Base-by-base conservation (phyloP, 2,797 vertebrate species). In the Sparidentex hasta region DNA sequence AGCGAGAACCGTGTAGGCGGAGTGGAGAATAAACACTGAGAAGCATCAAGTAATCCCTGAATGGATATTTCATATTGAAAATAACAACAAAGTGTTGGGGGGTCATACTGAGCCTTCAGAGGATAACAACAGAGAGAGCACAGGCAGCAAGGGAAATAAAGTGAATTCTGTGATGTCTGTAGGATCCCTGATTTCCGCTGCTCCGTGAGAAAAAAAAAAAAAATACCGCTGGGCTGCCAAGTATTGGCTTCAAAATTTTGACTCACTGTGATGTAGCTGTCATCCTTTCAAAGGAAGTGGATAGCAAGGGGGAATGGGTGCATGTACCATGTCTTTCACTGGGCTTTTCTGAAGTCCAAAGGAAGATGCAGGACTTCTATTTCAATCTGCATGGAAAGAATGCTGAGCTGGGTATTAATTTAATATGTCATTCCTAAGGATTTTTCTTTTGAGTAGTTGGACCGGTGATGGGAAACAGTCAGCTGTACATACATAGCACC, bases 201-300 rank as follows among this genome's bases (percentile, higher is more conserved):
- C 86, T 93, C 78, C 78, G 80, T 85, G 82, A 16, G 83, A 91
- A 80, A 78, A 79, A 83, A 81, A 87, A 86, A 85, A 66, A 76
- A 82, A 88, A 88, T 66, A 86, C 82, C 47, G 74, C 84, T 88
- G 78, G 75, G 83, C 91, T 94, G 93, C 93, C 93, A 94, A 94
- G 91, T 94, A 91, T 92, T 93, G 89, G 91, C 92, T 93, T 94
- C 89, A 93, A 86, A 93, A 87, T 94, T 93, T 94, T 92, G 94
- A 94, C 92, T 94, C 79, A 69, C 90, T 93, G 90, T 94, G 94
- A 95, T 95, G 95, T 95, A 94, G 93, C 94, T 94, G 94, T 95
- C 94, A 95, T 91, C 90, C 80, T 92, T 93, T 93, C 93, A 95
- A 94, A 95, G 90, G 86, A 87, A 88, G 87, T 87, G 87, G 90